Conservation (phyloP, 2,797 vertebrate genomes). For the Amazona finschi region DNA sequence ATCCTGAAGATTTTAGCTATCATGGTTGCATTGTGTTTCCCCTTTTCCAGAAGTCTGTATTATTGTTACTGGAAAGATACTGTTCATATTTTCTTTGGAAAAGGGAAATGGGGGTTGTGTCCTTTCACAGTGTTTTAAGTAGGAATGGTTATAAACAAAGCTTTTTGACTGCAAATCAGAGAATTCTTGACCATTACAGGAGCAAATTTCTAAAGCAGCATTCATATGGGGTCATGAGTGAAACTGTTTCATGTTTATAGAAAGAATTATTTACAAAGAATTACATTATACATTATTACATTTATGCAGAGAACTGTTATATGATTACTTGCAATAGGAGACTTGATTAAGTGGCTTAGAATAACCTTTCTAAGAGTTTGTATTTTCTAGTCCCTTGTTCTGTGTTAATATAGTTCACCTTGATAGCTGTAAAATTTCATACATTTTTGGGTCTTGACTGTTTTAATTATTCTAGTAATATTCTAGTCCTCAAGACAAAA, state of each 20-base stretch:
- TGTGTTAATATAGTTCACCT: neutral
- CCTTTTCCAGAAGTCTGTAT: neutral
- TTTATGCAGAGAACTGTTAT: neutral
- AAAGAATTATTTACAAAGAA: neutral
- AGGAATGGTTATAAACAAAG: neutral
- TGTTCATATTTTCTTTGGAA: neutral
- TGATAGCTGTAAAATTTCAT: neutral
- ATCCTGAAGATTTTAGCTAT: neutral
- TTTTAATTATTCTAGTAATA: neutral
- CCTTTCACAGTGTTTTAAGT: neutral
- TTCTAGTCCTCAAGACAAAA: neutral
- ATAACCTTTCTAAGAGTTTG: neutral
- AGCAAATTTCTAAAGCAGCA: neutral
- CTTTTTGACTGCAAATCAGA: neutral
- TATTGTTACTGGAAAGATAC: neutral
- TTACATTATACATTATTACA: neutral
- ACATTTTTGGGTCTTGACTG: neutral
- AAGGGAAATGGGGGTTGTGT: neutral
- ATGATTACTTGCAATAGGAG: neutral
- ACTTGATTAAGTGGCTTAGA: neutral
- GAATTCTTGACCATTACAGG: neutral
- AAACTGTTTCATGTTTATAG: neutral
- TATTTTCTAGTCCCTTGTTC: neutral
- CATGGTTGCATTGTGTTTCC: neutral
- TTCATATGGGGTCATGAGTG: neutral